Base-by-base conservation (phyloP, 1,140 invertebrate species). In the Coboldia fuscipes region DNA sequence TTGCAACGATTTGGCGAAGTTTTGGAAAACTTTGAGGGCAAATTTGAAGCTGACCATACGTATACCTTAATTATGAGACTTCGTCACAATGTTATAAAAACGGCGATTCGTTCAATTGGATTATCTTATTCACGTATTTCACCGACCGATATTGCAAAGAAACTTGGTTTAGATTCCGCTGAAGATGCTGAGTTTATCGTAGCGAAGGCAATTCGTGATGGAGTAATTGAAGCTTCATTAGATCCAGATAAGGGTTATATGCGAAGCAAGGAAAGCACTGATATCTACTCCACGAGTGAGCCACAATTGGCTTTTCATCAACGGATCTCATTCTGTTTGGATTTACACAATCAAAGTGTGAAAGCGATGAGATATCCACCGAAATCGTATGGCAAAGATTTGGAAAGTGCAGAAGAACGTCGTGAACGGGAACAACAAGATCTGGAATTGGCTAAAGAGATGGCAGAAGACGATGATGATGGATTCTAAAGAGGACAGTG, bases 171-270 rank as follows among this genome's bases (percentile, higher is more conserved):
- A 13, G 90, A 94, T 50, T 92, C 83, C 8, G 76, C 86, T 3
- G 88, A 94, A 50, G 94, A 99, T 70, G 93, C 93, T 1, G 94
- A 99, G 56, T 98, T 94, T 51, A 96, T 99, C 51, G 92, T 98
- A 0, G 90, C 93, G 0, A 99, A 99, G 62, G 93, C 94, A n/a
- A 98, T 99, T 36, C 65, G 90, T 32, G 96, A 99, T 65, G 89
- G 92, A 31, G 93, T 97, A 2, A 97, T 99, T 54, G 92, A 98
- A 57, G 96, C 94, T 1, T 89, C 75, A 1, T 68, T 99, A 39
- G 86, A 97, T 61, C 84, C 93, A 38, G 86, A 92, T 52, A 77
- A 82, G 41, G 86, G 89, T 13, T 97, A 85, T 47, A 93, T 99
- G 74, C 76, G 92, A 39, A 96, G 90, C 45, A 96, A 93, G 51